Evolutionary conservation across 2,113 vertebrate species (phyloP), one percentile per base, ranked within the genome.

Genomic region (Pungitius pungitius): DNA sequence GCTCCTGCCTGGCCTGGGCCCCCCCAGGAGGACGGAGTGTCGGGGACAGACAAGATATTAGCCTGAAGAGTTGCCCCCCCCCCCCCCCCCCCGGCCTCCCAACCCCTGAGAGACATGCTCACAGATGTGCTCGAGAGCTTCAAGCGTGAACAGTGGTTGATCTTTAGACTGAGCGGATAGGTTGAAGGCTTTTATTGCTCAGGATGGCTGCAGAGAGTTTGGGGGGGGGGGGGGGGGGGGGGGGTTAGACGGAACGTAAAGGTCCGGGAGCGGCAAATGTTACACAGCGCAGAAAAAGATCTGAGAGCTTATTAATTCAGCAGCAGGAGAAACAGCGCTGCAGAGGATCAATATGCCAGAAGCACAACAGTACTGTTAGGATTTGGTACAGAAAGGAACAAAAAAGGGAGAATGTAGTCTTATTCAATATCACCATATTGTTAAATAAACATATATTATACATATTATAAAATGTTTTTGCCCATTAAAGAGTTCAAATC

Each of bases 1-100:
- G 83, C 89, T 94, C 88, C 82, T 84, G 80, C 82, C 91, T 94
- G 89, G 94, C 91, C 96, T 97, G 91, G 84, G 88, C 79, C 66
- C 86, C 83, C 24, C 66, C 30, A 69, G 70, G 80, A 58, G 0
- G 59, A 18, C 51, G 77, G 75, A 47, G 59, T 39, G 45, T 49
- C 27, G 64, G 75, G 70, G 72, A 58, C 1, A 82, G 43, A 87
- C 47, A 82, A 18, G 72, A 49, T 5, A 55, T 77, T 69, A 78
- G 60, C 47, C 63, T 42, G 22, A 30, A 65, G 20, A 74, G 22
- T 68, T 7, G 30, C 15, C 37, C 70, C 30, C 33, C 30, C 30
- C 30, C 30, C 30, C 30, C 30, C 30, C 30, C 30, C 30, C 30
- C 30, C 30, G 2, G 2, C 30, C 30, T 30, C 30, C 30, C 30